phyloP scores from a whole-genome alignment of 2,888 invertebrate species.

The Crossocerus cetratus region DNA sequence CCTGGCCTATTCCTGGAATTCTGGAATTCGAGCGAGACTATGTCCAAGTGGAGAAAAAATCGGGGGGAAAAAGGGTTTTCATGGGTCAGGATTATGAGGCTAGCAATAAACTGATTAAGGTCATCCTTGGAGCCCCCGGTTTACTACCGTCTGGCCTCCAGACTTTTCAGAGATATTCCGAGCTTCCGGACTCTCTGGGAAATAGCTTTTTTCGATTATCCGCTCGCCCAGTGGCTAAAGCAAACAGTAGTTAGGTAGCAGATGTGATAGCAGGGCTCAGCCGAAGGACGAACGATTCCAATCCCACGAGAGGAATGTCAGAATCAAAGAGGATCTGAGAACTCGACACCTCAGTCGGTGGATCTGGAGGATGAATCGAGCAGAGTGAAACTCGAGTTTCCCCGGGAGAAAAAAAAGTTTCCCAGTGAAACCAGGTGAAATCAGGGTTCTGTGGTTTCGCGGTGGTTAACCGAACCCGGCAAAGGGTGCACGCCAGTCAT shows the following conservation, averaged over 20 bases:
- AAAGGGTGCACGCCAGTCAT: too few relatives aligned
- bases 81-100: constrained; percentile 61
- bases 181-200: constrained; percentile 24
- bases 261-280: not conserved
- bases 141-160: constrained; percentile 20
- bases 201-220: constrained; percentile 5
- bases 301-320: not conserved
- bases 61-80: constrained; percentile 51
- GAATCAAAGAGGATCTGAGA: too few relatives aligned
- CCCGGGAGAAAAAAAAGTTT: constrained; percentile 29
- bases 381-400: not conserved
- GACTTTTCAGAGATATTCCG: constrained; percentile 6
- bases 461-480: not conserved
- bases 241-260: not conserved
- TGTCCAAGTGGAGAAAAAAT: constrained; percentile 28
- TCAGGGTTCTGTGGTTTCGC: constrained; percentile 19
- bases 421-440: constrained; percentile 32
- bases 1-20: too few relatives aligned
- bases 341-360: not conserved
- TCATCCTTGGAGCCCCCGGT: constrained; percentile 35
- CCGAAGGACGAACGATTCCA: too few relatives aligned
- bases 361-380: not conserved
- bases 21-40: not conserved
- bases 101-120: constrained; percentile 71
- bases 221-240: not conserved